These are phyloP conservation scores for Platichthys stellatus DNA, from an alignment of 2,113 vertebrate genomes.

Conservation along the genomic window DNA sequence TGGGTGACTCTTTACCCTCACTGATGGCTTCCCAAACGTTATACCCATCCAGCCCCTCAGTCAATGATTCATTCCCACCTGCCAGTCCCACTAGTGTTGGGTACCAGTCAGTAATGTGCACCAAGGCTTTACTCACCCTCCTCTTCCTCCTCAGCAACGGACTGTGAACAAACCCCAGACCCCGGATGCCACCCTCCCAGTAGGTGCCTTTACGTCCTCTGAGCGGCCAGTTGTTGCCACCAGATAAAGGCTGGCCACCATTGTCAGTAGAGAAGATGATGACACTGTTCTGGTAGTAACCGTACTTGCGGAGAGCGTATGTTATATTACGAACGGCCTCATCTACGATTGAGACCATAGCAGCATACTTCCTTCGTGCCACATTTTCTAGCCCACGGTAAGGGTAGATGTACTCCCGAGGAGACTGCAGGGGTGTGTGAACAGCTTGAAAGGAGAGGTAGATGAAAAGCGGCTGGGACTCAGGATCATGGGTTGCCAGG, in stretches of 20 bases:
- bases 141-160: conserved; percentile 89
- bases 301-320: conserved; percentile 92
- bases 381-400: conserved; percentile 91
- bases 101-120: conserved; percentile 99
- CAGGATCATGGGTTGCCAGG: conserved; percentile 89
- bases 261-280: conserved; percentile 97
- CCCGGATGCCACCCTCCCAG: conserved; percentile 95
- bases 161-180: conserved; percentile 95
- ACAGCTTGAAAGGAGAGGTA: conserved; percentile 97
- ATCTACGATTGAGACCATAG: conserved; percentile 96
- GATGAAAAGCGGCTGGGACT: conserved; percentile 89
- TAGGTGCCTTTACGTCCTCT: conserved; percentile 97
- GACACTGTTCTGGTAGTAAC: conserved; percentile 94
- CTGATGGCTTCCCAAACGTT: conserved; percentile 94
- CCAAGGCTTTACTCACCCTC: conserved; percentile 88
- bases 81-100: conserved; percentile 92
- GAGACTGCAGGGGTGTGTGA: conserved; percentile 94
- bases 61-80: conserved; percentile 85
- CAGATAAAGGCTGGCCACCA: conserved; percentile 93
- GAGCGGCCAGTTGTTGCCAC: conserved; percentile 97
- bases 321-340: conserved; percentile 96
- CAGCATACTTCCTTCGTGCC: conserved; percentile 91
- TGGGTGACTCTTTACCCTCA: conserved; percentile 89
- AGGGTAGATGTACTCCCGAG: conserved; percentile 92
- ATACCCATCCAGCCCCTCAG: conserved; percentile 88